These are phyloP conservation scores for Trididemnum miniatum DNA, from an alignment of 23 tunicate species.

Conservation along the genomic window DNA sequence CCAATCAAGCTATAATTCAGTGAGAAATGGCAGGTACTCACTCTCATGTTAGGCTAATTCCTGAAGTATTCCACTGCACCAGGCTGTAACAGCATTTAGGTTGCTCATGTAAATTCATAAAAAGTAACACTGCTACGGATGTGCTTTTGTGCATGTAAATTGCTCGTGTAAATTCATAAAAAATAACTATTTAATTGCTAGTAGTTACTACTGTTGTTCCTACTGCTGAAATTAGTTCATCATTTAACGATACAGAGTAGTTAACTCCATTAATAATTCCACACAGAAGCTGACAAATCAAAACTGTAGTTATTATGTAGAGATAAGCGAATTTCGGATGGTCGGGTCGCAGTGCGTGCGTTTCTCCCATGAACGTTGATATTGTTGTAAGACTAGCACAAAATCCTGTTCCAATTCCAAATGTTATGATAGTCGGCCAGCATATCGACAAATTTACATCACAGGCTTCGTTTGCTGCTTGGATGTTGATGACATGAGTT, in stretches of 20 bases:
- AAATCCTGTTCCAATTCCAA: constrained; percentile 65
- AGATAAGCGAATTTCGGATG: constrained; percentile 49
- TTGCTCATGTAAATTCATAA: too few species aligned
- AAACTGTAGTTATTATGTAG: constrained; percentile 52
- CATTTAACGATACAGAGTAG: neutral
- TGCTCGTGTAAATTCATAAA: too few species aligned
- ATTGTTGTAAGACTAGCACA: constrained; percentile 81
- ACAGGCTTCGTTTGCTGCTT: constrained; percentile 30
- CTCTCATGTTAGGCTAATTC: too few species aligned
- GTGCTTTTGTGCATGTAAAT: too few species aligned
- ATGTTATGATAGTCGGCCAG: constrained; percentile 49
- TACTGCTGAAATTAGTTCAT: too few species aligned
- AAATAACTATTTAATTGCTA: too few species aligned
- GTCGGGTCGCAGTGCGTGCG: constrained; percentile 40
- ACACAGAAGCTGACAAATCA: constrained; percentile 46
- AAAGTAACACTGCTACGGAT: too few species aligned
- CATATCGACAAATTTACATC: constrained; percentile 17
- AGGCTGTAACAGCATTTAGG: too few species aligned
- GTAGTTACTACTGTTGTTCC: too few species aligned
- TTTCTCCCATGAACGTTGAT: constrained; percentile 78
- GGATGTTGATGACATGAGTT: constrained; percentile 34
- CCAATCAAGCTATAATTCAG: too few species aligned
- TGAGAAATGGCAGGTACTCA: too few species aligned
- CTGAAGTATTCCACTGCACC: too few species aligned
- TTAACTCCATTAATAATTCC: constrained; percentile 80